Evolutionary conservation across 2,797 vertebrate genomes (phyloP), one percentile per base, ranked within the genome.

Genomic region (Sylvilagus floridanus): DNA sequence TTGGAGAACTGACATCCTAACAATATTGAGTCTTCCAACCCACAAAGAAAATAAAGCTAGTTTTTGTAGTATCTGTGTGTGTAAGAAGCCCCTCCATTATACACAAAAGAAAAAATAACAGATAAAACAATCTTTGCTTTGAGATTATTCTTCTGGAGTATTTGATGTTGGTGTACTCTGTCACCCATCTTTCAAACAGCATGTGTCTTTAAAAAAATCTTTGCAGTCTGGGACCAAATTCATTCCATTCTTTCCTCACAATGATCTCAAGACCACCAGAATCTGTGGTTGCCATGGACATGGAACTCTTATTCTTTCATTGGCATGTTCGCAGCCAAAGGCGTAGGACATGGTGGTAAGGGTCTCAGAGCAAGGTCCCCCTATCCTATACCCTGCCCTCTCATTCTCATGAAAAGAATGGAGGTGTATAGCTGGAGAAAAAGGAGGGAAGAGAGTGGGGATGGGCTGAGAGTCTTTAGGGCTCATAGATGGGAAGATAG

Each of bases 201-300:
- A 2, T 79, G 72, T 78, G 19, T 75, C 47, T 79, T 62, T 73
- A 85, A 92, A 62, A 57, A 19, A 5, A 57, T 30, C 73, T 47
- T 35, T 72, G 17, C 14, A 0, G 0, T 57, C 52, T 30, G 54
- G 47, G 82, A 69, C 35, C 24, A 42, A 73, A 65, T 60, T 73
- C 52, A 30, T 82, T 81, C 42, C 75, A 5, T 75, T 71, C 77
- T 14, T 24, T 4, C 26, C 50, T 72, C 60, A 35, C 16, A 35
- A 26, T 0, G 8, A 22, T 77, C 19, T 91, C 50, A 63, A 66
- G 52, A 83, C 30, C 3, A 16, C 11, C 22, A 66, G 93, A 75
- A 91, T 76, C 88, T 77, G 30, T 14, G 14, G 95, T 96, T 96
- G 83, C 95, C 66, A 77, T 86, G 79, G 91, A 73, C 35, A 32